A percentile compares a stretch with the other conserved stretches of the same genome.
These are phyloP conservation scores for Hemichromis elongatus DNA, from an alignment of 2,113 vertebrate species.

Conservation along the genomic window DNA sequence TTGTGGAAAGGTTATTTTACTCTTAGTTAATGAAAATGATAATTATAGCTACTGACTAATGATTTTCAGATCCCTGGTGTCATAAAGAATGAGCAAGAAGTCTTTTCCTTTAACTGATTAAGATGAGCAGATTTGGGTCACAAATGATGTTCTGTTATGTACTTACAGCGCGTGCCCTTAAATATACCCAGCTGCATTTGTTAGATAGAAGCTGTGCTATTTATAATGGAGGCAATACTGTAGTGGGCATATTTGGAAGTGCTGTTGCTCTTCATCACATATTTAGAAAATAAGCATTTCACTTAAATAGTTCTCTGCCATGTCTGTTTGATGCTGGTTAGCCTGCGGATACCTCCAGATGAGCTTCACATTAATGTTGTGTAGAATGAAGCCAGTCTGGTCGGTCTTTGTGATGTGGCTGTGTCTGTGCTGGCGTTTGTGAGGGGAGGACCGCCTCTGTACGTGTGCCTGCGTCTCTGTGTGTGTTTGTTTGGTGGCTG, in stretches of 20 bases:
- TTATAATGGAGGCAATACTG: neutral
- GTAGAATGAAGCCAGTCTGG: slow-evolving; percentile 17
- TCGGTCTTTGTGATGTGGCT: slow-evolving; percentile 20
- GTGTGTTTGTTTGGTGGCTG: slow-evolving; percentile 59
- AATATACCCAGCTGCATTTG: neutral
- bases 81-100: neutral
- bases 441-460: neutral
- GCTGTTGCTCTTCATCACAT: neutral
- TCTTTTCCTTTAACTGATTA: neutral
- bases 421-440: neutral
- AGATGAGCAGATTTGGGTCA: neutral
- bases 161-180: neutral
- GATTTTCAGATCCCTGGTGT: neutral
- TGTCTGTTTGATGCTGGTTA: neutral
- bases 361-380: slow-evolving; percentile 10
- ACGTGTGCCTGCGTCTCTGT: neutral
- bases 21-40: neutral
- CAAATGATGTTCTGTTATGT: neutral
- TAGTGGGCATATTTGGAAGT: neutral
- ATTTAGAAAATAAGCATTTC: neutral
- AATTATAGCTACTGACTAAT: neutral
- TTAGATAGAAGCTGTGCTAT: neutral
- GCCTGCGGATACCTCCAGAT: neutral
- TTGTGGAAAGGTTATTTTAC: neutral
- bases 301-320: neutral